These are phyloP conservation scores for Taenioides sp. DNA, from an alignment of 2,797 vertebrate genomes.

Conservation along the genomic window DNA sequence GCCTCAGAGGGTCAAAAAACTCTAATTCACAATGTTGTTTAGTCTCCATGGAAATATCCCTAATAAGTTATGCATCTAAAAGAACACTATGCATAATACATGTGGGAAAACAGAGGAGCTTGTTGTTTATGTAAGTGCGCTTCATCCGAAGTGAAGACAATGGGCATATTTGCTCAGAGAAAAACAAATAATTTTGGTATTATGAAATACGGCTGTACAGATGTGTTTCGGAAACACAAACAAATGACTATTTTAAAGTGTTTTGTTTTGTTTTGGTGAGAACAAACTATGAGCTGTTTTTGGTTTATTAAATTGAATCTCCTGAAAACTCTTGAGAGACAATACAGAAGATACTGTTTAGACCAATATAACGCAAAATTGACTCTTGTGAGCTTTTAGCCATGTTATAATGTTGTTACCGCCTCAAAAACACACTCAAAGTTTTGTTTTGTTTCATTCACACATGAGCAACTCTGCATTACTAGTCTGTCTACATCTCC, in stretches of 20 bases:
- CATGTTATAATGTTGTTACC: too few relatives aligned
- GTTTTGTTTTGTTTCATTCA: too few relatives aligned
- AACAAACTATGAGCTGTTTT: slow-evolving; percentile 2
- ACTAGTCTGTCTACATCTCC: too few relatives aligned
- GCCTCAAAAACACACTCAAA: too few relatives aligned
- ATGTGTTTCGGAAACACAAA: slow-evolving; percentile 25
- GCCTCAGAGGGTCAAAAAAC: slow-evolving; percentile 5
- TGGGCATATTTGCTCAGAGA: slow-evolving; percentile 53
- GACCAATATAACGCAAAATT: too few relatives aligned
- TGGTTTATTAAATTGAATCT: neutral
- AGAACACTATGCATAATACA: neutral
- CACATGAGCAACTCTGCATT: too few relatives aligned
- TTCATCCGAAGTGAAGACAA: slow-evolving; percentile 52
- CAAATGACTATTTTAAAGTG: slow-evolving; percentile 21
- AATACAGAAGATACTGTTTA: neutral
- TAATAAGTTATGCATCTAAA: neutral
- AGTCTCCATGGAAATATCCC: neutral
- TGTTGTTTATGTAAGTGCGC: slow-evolving; percentile 42
- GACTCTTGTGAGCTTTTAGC: too few relatives aligned
- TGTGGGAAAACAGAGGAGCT: slow-evolving; percentile 16
- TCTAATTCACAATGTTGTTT: neutral
- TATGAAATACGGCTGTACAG: slow-evolving; percentile 22
- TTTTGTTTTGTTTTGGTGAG: too few relatives aligned
- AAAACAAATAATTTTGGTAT: slow-evolving; percentile 46
- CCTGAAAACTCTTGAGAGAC: slow-evolving; percentile 13